Conservation (phyloP, 1,140 invertebrate species). For the Sitophilus oryzae region DNA sequence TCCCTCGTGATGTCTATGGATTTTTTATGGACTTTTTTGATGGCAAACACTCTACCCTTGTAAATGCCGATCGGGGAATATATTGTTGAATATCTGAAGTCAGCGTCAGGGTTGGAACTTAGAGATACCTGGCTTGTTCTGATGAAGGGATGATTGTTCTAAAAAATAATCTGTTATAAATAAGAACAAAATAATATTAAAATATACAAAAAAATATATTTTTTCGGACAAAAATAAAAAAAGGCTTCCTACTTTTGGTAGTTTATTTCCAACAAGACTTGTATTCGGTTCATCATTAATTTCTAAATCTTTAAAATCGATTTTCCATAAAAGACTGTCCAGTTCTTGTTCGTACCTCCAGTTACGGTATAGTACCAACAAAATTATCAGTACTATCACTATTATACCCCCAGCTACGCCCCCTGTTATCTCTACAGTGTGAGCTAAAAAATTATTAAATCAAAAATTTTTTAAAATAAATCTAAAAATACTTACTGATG, state of each 20-base stretch:
- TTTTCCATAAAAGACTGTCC: conserved; percentile 91
- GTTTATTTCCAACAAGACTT: conserved; percentile 10
- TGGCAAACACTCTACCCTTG: conserved; percentile 76
- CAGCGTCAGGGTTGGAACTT: conserved; percentile 77
- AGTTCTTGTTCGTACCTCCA: conserved; percentile 94
- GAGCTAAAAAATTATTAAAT: conserved; percentile 51
- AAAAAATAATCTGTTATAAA: too few species aligned
- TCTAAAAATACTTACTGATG: conserved; percentile 59
- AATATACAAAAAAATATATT: too few species aligned
- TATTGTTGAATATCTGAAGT: conserved; percentile 78
- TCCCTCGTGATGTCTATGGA: conserved; percentile 83
- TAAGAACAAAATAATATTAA: too few species aligned
- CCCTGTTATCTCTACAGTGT: conserved; percentile 73
- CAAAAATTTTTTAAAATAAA: background rate
- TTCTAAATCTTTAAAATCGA: conserved; percentile 86
- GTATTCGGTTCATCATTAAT: conserved; percentile 49
- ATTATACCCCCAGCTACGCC: conserved; percentile 71
- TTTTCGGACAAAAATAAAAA: background rate
- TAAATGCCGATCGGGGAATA: conserved; percentile 87
- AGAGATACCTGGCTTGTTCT: conserved; percentile 80
- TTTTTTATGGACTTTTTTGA: conserved; percentile 80
- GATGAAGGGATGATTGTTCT: conserved; percentile 52
- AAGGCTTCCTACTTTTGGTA: conserved; percentile 4
- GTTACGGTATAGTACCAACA: conserved; percentile 73
- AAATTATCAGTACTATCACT: conserved; percentile 61